phyloP scores from a whole-genome alignment of 2,113 vertebrate species.

The Corythornis vintsioides region DNA sequence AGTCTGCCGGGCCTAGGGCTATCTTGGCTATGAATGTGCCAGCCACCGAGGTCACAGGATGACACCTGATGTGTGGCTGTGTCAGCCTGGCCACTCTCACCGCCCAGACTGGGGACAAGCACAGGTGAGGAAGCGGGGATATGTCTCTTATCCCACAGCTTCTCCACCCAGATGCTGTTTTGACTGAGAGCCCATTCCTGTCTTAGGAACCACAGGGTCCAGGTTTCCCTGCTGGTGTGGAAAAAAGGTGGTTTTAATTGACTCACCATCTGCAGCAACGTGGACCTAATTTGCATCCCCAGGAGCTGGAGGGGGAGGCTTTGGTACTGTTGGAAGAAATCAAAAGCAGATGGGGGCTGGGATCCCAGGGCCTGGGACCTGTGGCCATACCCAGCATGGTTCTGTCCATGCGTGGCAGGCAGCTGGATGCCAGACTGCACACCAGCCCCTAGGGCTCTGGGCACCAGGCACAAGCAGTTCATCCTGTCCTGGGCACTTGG shows the following conservation, averaged over 20 bases:
- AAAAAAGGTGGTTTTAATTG: slow-evolving; percentile 11
- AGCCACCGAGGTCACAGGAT: neutral
- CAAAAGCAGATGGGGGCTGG: neutral
- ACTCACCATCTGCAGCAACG: neutral
- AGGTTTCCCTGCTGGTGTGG: neutral
- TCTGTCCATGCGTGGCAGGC: neutral
- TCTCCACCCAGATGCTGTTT: fast-evolving
- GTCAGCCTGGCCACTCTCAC: neutral
- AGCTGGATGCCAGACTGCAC: neutral
- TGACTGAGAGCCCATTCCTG: fast-evolving
- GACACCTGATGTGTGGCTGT: fast-evolving
- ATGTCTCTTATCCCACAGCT: fast-evolving
- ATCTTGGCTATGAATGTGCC: neutral
- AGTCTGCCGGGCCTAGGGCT: neutral
- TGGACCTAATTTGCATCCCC: neutral
- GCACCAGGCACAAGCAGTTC: neutral
- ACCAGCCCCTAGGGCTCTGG: neutral
- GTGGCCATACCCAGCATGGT: fast-evolving
- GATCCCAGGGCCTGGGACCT: neutral
- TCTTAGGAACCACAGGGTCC: neutral
- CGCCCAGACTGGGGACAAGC: neutral
- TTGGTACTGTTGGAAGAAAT: neutral
- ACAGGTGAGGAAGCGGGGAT: neutral
- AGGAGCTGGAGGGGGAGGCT: neutral
- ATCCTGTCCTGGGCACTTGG: neutral